Base-by-base conservation (phyloP, 2,113 vertebrate species). In the Boleophthalmus pectinirostris region DNA sequence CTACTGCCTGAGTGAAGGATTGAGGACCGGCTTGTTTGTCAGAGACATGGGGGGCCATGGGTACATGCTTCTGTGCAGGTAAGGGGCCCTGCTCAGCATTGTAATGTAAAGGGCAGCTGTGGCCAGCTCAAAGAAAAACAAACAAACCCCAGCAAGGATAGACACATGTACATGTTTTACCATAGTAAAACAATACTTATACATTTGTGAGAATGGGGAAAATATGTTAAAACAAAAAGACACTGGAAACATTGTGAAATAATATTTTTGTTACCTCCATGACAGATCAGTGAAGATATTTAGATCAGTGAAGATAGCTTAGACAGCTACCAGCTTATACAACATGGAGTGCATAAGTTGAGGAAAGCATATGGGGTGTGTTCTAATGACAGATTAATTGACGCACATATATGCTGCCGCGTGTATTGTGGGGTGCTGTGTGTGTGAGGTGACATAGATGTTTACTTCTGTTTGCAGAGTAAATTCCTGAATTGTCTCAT, bases 1-100 rank as follows among this genome's bases (percentile, higher is more conserved):
- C 81, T 89, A 84, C 88, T 92, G 87, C 88, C 78, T 83, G 83
- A 92, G 77, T 72, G 84, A 74, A 77, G 91, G 82, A 90, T 85
- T 85, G 69, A 87, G 87, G 83, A 69, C 67, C 68, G 54, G 75
- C 70, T 54, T 79, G 61, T 67, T 73, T 70, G 68, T 83, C 77
- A 67, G 68, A 77, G 70, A 53, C 35, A 64, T 47, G 60, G 63
- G 38, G 67, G 51, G 65, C 77, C 77, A 84, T 70, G 70, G 75
- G 77, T 82, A 82, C 68, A 74, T 9, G 47, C 60, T 73, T 68
- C 54, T 81, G 81, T 83, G 69, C 72, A 51, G 76, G 69, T 79
- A 61, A 45, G 53, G 68, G 70, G 69, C 67, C 64, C 82, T 66
- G 70, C 43, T 69, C 67, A 16, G 85, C 87, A 85, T 81, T 58